Percentiles rank a stretch among this genome's conserved stretches.
These are phyloP conservation scores for Drosophila pegasa DNA, from an alignment of 2,888 invertebrate genomes.

Conservation along the genomic window DNA sequence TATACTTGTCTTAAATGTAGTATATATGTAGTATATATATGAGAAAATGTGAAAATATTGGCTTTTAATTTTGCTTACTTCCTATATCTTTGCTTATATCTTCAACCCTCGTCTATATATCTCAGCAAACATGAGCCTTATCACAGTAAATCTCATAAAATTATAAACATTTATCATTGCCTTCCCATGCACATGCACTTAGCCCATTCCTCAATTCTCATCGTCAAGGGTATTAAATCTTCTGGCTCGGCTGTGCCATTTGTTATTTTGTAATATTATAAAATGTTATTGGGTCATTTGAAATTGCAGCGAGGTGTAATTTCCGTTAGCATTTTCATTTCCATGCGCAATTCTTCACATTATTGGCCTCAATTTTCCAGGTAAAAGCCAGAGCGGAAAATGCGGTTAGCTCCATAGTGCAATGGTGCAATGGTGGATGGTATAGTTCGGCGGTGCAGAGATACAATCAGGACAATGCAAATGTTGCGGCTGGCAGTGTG, in stretches of 20 bases:
- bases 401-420: conserved; percentile 21
- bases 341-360: conserved; percentile 12
- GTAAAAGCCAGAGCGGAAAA: conserved; percentile 19
- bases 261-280: neutral
- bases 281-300: conserved; percentile 11
- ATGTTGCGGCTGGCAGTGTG: conserved; percentile 40
- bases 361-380: conserved; percentile 26
- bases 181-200: too few species aligned
- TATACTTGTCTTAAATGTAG: too few species aligned
- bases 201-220: neutral
- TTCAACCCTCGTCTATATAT: too few species aligned
- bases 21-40: too few species aligned
- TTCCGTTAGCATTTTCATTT: conserved; percentile 14
- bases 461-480: conserved; percentile 45
- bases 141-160: too few species aligned
- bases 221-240: neutral
- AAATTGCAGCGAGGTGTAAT: conserved; percentile 1
- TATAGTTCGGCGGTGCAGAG: conserved; percentile 15
- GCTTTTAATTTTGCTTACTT: too few species aligned
- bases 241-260: neutral
- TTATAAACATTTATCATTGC: too few species aligned
- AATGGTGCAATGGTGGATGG: neutral
- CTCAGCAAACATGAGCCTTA: too few species aligned
- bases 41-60: too few species aligned
- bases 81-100: too few species aligned